These are phyloP conservation scores for Leptodactylus fuscus DNA, from an alignment of 2,113 vertebrate genomes.

Conservation along the genomic window DNA sequence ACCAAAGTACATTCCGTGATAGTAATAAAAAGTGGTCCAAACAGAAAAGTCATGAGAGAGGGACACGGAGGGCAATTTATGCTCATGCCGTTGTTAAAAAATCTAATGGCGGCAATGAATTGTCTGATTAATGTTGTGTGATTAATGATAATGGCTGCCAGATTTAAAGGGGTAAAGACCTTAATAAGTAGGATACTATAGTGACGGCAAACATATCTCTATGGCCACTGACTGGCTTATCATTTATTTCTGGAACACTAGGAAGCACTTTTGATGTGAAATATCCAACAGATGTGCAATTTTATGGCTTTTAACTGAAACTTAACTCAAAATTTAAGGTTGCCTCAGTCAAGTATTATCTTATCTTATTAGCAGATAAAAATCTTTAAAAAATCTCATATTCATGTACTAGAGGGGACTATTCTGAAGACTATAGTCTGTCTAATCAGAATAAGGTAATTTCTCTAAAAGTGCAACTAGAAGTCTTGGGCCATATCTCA, in stretches of 20 bases:
- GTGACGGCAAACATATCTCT: background rate
- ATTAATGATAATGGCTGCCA: slow-evolving; percentile 49
- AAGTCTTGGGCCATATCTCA: no score
- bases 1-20: slow-evolving; percentile 25
- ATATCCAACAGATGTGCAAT: background rate
- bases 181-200: background rate
- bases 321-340: background rate
- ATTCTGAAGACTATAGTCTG: no score
- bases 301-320: background rate
- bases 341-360: no score
- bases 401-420: no score
- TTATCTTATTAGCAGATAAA: no score
- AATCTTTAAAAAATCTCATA: no score
- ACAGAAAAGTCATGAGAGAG: slow-evolving; percentile 42
- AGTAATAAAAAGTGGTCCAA: slow-evolving; percentile 42
- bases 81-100: slow-evolving; percentile 4
- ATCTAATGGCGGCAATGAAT: slow-evolving; percentile 13
- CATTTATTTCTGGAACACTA: no score
- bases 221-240: background rate
- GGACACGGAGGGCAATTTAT: slow-evolving; percentile 30
- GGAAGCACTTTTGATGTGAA: no score
- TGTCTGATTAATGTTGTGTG: slow-evolving; percentile 33
- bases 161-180: slow-evolving; percentile 25
- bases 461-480: no score
- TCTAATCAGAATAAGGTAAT: no score